phyloP scores from a whole-genome alignment of 37 sponge, comb jelly and placozoan genomes.

The Bolinopsis microptera region DNA sequence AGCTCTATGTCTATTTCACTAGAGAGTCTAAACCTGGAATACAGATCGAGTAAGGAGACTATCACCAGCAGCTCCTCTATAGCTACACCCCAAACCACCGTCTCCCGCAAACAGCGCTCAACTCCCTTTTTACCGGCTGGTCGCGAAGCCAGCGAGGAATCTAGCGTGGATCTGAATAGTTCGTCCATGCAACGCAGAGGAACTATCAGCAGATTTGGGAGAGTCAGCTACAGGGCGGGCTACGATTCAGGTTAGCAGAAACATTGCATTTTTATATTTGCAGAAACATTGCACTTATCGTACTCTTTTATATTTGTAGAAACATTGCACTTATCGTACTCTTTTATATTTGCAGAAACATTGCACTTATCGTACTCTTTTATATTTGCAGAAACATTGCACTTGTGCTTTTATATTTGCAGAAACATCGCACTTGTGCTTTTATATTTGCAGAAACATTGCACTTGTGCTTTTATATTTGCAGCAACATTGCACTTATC shows the following conservation, averaged over 20 bases:
- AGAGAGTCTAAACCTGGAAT: constrained; percentile 53
- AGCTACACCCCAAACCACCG: neutral
- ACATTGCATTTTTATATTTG: too few relatives aligned
- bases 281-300: too few relatives aligned
- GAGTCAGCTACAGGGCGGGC: constrained; percentile 21
- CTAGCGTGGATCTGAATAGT: neutral
- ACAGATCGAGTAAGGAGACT: neutral
- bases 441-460: too few relatives aligned
- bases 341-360: too few relatives aligned
- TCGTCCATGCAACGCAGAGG: neutral
- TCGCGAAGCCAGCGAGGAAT: neutral
- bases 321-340: too few relatives aligned
- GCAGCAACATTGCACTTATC: too few relatives aligned
- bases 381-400: too few relatives aligned
- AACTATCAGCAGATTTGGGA: neutral
- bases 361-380: too few relatives aligned
- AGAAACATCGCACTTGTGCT: too few relatives aligned
- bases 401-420: too few relatives aligned
- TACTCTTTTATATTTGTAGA: too few relatives aligned
- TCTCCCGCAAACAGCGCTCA: neutral
- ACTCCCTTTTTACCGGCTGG: neutral
- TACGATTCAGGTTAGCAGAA: constrained; percentile 39
- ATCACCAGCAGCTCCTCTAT: neutral
- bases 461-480: too few relatives aligned
- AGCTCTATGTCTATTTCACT: constrained; percentile 1